Percentiles rank a stretch among this genome's conserved stretches.
Evolutionary conservation across 2,113 vertebrate genomes (phyloP).

Genomic region (Cynopterus brachyotis): DNA sequence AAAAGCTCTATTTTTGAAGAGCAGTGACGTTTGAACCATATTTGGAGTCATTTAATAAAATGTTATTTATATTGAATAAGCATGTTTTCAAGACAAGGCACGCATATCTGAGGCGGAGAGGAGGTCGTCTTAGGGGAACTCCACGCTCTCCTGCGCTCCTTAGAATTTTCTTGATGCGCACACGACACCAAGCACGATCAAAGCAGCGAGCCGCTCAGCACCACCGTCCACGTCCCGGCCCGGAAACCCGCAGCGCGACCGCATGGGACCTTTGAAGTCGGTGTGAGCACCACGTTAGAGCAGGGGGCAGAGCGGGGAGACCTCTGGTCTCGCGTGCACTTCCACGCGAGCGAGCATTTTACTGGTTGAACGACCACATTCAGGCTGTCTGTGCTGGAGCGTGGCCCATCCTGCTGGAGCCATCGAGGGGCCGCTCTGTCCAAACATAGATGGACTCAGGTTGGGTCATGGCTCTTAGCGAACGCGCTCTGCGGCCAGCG

Average conservation of each 20-base stretch:
- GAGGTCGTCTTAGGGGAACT: not conserved
- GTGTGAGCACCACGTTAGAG: not conserved
- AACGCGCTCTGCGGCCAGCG: not conserved
- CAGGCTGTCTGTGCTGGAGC: no score
- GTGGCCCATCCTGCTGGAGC: fast-evolving
- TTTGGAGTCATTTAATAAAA: not conserved
- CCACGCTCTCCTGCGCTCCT: not conserved
- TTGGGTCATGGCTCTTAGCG: not conserved
- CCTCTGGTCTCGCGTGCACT: not conserved
- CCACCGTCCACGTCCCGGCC: not conserved
- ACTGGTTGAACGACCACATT: not conserved
- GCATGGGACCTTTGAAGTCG: not conserved
- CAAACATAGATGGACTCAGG: not conserved
- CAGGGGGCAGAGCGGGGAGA: not conserved
- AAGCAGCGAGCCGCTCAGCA: not conserved
- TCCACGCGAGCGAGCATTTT: not conserved
- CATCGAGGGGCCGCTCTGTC: not conserved
- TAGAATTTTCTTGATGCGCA: not conserved
- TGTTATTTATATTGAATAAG: not conserved
- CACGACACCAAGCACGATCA: not conserved
- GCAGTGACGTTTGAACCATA: not conserved
- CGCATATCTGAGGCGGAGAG: not conserved
- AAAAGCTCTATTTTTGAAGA: not conserved
- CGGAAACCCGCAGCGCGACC: not conserved
- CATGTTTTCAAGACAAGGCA: not conserved